phyloP scores from a whole-genome alignment of 1,140 invertebrate species.

The Aphaenogaster floridana region DNA sequence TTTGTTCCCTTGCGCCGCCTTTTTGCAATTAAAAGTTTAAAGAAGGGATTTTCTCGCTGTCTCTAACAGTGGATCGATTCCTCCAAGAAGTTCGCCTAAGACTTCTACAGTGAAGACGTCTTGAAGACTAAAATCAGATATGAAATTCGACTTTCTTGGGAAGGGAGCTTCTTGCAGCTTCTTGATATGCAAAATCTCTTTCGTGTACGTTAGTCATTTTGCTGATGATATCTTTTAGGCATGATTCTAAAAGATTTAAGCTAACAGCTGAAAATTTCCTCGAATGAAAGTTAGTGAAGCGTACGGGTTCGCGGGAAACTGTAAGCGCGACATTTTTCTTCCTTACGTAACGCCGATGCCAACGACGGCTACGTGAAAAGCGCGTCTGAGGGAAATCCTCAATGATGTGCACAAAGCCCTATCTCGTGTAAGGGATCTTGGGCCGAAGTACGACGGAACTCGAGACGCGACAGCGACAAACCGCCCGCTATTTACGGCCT shows the following conservation, averaged over 20 bases:
- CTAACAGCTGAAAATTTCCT: slow-evolving; percentile 45
- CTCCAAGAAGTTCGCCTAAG: slow-evolving; percentile 43
- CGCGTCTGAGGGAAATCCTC: slow-evolving; percentile 66
- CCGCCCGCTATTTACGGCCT: slow-evolving; percentile 63
- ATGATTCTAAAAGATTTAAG: slow-evolving; percentile 1
- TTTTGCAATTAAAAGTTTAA: slow-evolving; percentile 66
- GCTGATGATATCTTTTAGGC: slow-evolving; percentile 20
- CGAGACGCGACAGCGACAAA: slow-evolving; percentile 65
- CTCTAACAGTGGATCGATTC: slow-evolving; percentile 49
- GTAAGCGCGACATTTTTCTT: slow-evolving; percentile 50
- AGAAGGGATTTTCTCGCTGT: slow-evolving; percentile 61
- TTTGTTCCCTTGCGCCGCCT: slow-evolving; percentile 56
- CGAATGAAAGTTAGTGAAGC: slow-evolving; percentile 22
- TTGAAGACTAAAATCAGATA: slow-evolving; percentile 54
- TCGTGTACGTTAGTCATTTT: slow-evolving; percentile 8
- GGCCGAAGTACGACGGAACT: slow-evolving; percentile 47
- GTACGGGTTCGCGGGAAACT: neutral
- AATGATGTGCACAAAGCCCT: slow-evolving; percentile 65
- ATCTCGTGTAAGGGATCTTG: slow-evolving; percentile 62
- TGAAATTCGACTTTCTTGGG: slow-evolving; percentile 46
- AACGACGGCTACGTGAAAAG: slow-evolving; percentile 39
- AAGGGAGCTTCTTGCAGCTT: neutral
- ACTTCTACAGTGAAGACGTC: neutral
- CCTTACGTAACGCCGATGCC: slow-evolving; percentile 38
- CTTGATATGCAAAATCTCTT: slow-evolving; percentile 26